Conservation (phyloP, 2,113 vertebrate species). For the Caranx ignobilis region DNA sequence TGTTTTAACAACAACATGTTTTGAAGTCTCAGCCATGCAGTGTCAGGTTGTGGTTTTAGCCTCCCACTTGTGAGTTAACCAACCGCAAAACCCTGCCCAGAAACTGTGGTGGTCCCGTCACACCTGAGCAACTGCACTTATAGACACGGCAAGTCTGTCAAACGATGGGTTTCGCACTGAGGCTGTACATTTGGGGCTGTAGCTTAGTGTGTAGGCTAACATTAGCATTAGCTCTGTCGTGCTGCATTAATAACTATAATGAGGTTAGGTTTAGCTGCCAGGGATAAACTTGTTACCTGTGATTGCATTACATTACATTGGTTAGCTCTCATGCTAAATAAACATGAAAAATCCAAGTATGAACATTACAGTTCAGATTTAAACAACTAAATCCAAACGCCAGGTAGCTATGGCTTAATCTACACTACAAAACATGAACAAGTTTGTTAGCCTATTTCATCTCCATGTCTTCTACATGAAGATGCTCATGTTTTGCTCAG, state of each 20-base stretch:
- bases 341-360: neutral
- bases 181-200: neutral
- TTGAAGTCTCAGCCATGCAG: neutral
- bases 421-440: too few relatives aligned
- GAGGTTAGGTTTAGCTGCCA: too few relatives aligned
- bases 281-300: too few relatives aligned
- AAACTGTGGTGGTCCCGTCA: neutral
- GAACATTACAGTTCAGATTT: too few relatives aligned
- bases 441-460: too few relatives aligned
- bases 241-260: too few relatives aligned
- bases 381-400: too few relatives aligned
- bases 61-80: neutral
- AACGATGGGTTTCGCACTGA: neutral
- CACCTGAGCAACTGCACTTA: neutral
- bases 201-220: neutral
- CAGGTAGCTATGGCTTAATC: too few relatives aligned
- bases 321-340: neutral
- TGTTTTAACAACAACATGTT: slow-evolving; percentile 34
- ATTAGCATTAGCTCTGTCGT: neutral
- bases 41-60: neutral
- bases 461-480: too few relatives aligned
- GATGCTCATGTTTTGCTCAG: too few relatives aligned
- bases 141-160: neutral
- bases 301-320: neutral
- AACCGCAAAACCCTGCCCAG: neutral